Evolutionary conservation across 1,140 invertebrate genomes (phyloP), one percentile per base, ranked within the genome.

Genomic region (Drosophila orena): DNA sequence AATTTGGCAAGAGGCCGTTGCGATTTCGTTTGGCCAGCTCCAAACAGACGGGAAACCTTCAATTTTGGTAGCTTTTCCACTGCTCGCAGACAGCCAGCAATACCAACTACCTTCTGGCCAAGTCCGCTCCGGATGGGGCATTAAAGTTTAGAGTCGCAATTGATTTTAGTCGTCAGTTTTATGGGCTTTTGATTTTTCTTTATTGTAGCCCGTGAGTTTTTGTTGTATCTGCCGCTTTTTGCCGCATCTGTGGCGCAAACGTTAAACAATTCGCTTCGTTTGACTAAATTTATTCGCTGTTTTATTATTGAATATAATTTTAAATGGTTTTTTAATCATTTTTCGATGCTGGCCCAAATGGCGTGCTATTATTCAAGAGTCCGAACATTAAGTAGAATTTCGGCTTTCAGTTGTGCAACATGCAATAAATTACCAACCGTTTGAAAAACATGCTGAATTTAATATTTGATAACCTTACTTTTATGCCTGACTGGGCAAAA

Each of bases 131-230:
- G 17, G n/a, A 14, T 65, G 78, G 74, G 62, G 79, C 58, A 77
- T 88, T 79, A 81, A 88, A 88, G 83, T 78, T 88, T 89, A 88
- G 73, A 68, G 71, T 83, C 75, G 79, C 84, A 88, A 88, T 88
- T 88, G 84, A 88, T 88, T 88, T 88, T 89, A 84, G 84, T 88
- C 84, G 84, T 88, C 84, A 84, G 76, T 84, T 88, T 88, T 83
- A 88, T 89, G 76, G 79, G 65, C 75, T 84, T 89, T 83, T 86
- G 77, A 86, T 86, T 85, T 85, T 85, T 49, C 34, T 66, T 68
- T 55, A 58, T 77, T 77, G 72, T 56, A 56, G 40, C 35, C 14
- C 3, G 37, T 14, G 35, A 17, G 10, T 37, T 38, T 37, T 38
- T 30, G 7, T 4, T 38, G n/a, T n/a, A n/a, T n/a, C n/a, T n/a